Base-by-base conservation (phyloP, 2,113 vertebrate genomes). In the Pterocles burchelli region DNA sequence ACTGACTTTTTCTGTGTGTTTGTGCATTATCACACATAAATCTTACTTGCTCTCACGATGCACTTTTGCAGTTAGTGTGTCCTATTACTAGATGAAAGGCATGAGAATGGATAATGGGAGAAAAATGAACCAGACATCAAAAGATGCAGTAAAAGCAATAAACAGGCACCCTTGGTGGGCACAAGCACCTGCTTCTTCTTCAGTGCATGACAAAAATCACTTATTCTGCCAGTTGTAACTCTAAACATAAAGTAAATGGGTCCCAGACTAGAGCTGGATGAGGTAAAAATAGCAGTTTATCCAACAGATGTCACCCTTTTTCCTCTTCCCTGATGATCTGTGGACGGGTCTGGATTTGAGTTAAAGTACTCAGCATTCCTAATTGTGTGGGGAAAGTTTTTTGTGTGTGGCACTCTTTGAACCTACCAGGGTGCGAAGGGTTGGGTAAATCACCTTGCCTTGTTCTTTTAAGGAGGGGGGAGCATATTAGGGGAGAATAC, bases 101-200 rank as follows among this genome's bases (percentile, higher is more conserved):
- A 34, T 24, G 61, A 86, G 79, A 75, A 71, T 45, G 52, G 72
- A 57, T 84, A 94, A 90, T 84, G 31, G 85, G 57, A 90, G 61
- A 75, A 92, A 92, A 96, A 87, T 81, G 61, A 93, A 87, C 21
- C 18, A 46, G 77, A 65, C 36, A 72, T 58, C 2, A 13, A 89
- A 90, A 89, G 83, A 74, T 58, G 49, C 34, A 78, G 61, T 80
- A 81, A 86, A 91, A 90, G 28, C 83, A 89, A 87, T 88, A 72
- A 88, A 78, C 28, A 86, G 76, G n/a, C 21, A 90, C 72, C 68
- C 17, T 85, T 90, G 79, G 41, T 84, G 57, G 72, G 61, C 45
- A 63, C 54, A 84, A 90, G 49, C 80, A 89, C 85, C 68, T 96
- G 80, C n/a, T 93, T 74, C 68, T 91, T 94, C 54, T 91, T 54